Base-by-base conservation (phyloP, 2,888 invertebrate genomes). In the Clusia tigrina region DNA sequence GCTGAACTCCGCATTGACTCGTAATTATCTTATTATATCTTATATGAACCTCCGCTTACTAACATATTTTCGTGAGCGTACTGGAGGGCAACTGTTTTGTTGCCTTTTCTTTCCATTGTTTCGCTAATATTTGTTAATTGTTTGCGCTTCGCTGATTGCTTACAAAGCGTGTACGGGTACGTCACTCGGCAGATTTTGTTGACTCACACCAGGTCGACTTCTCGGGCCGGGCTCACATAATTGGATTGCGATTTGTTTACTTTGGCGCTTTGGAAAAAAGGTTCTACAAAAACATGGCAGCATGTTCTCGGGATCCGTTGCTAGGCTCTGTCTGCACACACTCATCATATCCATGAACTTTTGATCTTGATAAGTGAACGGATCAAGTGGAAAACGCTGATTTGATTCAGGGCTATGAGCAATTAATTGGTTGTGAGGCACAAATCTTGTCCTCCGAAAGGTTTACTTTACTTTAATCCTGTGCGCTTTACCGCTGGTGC, bases 361-460 rank as follows among this genome's bases (percentile, higher is more conserved):
- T 42, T 42, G 42, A 42, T 42, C 42, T 15, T 3, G 42, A 42
- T 42, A 32, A 32, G 32, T 17, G 10, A n/a, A 32, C 42, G 3
- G 42, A 42, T 42, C 42, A 42, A 42, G 42, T n/a, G 42, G 12
- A 42, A 42, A 42, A 42, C n/a, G 9, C 9, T 42, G 42, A 42
- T 42, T 42, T 6, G 42, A 15, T 42, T 42, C n/a, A 15, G 12
- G 9, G 3, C n/a, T 42, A 3, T 32, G 42, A 3, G 42, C 42
- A 42, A 42, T 3, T 32, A 32, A 5, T 12, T 32, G n/a, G 42
- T 15, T 12, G 42, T 3, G 3, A 42, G 42, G 42, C n/a, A 42
- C n/a, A 42, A 42, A 42, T 42, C 42, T 42, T 42, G 42, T 42
- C n/a, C n/a, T 6, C 42, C n/a, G 9, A 42, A 42, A 42, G 42